Conservation (phyloP, 2,797 vertebrate species). For the Sebastes iracundus region DNA sequence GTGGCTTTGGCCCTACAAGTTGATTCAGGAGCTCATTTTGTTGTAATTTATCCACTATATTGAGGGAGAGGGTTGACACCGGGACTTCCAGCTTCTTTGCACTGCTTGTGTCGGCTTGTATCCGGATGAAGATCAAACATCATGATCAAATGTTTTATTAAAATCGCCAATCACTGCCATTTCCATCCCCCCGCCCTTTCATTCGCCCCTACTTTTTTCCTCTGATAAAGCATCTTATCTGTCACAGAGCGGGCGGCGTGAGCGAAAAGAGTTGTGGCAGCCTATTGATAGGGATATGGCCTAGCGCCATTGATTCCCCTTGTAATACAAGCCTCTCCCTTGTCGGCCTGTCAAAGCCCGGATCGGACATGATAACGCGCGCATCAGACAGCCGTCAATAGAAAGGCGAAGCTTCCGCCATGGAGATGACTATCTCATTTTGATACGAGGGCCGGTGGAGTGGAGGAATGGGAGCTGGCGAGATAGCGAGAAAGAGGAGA, state of each 20-base stretch:
- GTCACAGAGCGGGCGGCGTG: constrained; percentile 41
- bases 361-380: constrained; percentile 79
- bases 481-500: constrained; percentile 36
- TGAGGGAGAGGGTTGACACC: constrained; percentile 28
- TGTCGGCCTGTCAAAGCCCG: constrained; percentile 79
- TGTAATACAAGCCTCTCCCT: constrained; percentile 83
- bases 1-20: constrained; percentile 27
- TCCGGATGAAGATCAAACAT: constrained; percentile 33
- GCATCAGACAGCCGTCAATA: constrained; percentile 69
- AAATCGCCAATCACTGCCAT: background rate
- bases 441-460: constrained; percentile 35
- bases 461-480: constrained; percentile 11
- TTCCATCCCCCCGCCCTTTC: background rate
- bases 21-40: constrained; percentile 50
- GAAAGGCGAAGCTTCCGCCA: constrained; percentile 66
- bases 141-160: background rate
- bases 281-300: constrained; percentile 78
- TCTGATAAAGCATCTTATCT: constrained; percentile 62
- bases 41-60: constrained; percentile 38
- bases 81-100: background rate
- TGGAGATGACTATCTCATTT: constrained; percentile 70
- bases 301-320: constrained; percentile 74
- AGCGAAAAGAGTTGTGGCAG: constrained; percentile 73
- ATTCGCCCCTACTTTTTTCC: background rate
- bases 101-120: background rate